Conservation (phyloP, 2,113 vertebrate species). For the Malurus alboscapulatus region DNA sequence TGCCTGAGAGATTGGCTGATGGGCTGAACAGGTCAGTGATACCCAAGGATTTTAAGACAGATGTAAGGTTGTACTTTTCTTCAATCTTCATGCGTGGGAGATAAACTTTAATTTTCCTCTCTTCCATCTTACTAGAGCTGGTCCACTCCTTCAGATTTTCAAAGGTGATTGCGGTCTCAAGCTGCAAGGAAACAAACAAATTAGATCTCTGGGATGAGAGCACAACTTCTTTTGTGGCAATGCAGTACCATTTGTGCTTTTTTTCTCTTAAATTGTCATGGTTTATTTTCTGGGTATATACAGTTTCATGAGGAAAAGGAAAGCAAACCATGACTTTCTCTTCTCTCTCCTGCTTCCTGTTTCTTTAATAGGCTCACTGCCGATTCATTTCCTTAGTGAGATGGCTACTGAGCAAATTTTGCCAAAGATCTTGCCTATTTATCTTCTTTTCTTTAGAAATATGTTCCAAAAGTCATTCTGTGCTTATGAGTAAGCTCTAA, state of each 20-base stretch:
- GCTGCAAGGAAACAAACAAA: constrained; percentile 7
- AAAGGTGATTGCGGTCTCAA: neutral
- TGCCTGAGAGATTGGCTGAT: constrained; percentile 64
- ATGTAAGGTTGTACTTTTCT: constrained; percentile 48
- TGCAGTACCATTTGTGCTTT: neutral
- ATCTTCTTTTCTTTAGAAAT: neutral
- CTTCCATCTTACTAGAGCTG: neutral
- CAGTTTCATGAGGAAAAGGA: neutral
- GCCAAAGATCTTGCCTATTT: neutral
- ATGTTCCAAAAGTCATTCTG: neutral
- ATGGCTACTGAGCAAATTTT: neutral
- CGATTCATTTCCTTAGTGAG: neutral
- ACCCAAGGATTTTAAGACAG: constrained; percentile 29
- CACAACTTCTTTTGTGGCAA: neutral
- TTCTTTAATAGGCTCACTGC: neutral
- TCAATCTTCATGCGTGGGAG: constrained; percentile 36
- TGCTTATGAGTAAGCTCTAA: neutral
- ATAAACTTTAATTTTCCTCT: constrained; percentile 24
- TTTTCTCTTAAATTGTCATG: neutral
- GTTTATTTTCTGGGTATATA: neutral
- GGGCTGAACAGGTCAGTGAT: constrained; percentile 37
- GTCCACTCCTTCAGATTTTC: constrained; percentile 49
- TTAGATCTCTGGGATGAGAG: neutral
- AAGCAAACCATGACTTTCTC: neutral
- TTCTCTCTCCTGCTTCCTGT: neutral